These are phyloP conservation scores for Anoplopoma fimbria DNA, from an alignment of 2,113 vertebrate genomes.

Conservation along the genomic window DNA sequence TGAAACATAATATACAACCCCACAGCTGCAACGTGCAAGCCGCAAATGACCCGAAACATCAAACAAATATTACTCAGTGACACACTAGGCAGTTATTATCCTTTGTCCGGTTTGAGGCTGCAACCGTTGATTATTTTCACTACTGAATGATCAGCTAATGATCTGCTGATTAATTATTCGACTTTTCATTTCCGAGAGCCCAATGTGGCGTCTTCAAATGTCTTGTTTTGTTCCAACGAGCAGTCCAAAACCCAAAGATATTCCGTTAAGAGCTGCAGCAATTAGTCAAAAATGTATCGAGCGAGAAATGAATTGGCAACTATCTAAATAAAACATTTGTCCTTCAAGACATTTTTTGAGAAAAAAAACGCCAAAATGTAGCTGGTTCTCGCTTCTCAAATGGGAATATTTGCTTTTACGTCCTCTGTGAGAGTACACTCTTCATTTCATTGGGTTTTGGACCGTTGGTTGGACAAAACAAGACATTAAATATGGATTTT, in stretches of 20 bases:
- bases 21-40: constrained; percentile 26
- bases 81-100: neutral
- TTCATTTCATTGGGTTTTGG: too few relatives aligned
- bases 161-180: neutral
- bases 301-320: neutral
- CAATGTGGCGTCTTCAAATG: neutral
- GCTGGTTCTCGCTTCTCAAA: too few relatives aligned
- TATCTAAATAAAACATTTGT: neutral
- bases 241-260: too few relatives aligned
- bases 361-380: too few relatives aligned
- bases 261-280: too few relatives aligned
- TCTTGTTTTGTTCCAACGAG: too few relatives aligned
- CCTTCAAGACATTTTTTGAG: neutral
- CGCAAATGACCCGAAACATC: constrained; percentile 14
- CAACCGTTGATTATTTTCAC: neutral
- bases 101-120: neutral
- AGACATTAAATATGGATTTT: too few relatives aligned
- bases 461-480: too few relatives aligned
- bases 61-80: constrained; percentile 6
- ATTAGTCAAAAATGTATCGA: neutral
- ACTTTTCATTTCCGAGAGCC: neutral
- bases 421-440: too few relatives aligned
- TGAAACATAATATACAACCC: constrained; percentile 44
- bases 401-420: too few relatives aligned
- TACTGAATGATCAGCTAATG: neutral